Evolutionary conservation across 2,888 invertebrate species (phyloP), one percentile per base, ranked within the genome.

Genomic region (Troides helena): DNA sequence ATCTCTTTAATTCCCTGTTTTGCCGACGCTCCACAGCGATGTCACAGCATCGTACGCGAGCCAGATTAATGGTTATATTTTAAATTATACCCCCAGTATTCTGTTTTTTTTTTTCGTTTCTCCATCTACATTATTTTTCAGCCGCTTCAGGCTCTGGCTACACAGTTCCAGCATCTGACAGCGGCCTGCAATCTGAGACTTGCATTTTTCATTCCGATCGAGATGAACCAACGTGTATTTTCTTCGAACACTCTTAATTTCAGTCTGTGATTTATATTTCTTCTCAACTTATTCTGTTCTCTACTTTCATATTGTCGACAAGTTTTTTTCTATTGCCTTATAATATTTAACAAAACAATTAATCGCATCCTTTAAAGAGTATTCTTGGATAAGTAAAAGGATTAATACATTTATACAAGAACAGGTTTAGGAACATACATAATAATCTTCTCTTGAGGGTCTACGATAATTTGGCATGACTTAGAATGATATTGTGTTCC

Each of bases 11-110:
- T 66, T 69, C 72, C 73, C 72, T 74, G 72, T 81, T 81, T 73
- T 84, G 84, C 82, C 70, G 80, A 84, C 86, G 75, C 75, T 88
- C 84, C 85, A 50, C 74, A 72, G 50, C 74, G 73, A 73, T 78
- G 85, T 83, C 86, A 87, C 90, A 86, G 85, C 80, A 76, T 78
- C 81, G 85, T 84, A 83, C 82, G 83, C 81, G 83, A 84, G 83
- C 83, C 83, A 89, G 90, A 92, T 90, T 90, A 92, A 92, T 91
- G 90, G 88, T 81, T 87, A 87, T 89, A 90, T 90, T 92, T 77
- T 89, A 91, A 92, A 91, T 90, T 87, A 86, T 88, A 85, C 84
- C 74, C 82, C 80, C 75, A 83, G 82, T 86, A 84, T 85, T 86
- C 84, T 83, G 83, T 83, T 85, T 86, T 85, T 65, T 53, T 80